Base-by-base conservation (phyloP, 2,888 invertebrate species). In the Tineola bisselliella region DNA sequence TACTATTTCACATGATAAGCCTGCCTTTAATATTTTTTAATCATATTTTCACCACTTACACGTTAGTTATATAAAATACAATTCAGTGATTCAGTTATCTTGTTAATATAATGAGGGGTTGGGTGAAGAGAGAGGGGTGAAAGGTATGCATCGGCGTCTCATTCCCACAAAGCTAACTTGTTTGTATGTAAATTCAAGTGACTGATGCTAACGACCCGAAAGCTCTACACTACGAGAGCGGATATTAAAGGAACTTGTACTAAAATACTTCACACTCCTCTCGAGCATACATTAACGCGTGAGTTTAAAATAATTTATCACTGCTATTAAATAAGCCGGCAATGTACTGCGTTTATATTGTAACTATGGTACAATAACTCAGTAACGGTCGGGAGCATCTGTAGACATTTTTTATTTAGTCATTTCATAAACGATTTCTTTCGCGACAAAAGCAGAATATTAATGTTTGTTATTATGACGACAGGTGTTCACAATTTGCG, bases 391-490 rank as follows among this genome's bases (percentile, higher is more conserved):
- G 5, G 38, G 13, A 48, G 48, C 48, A 17, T 48, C 48, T 48
- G 17, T 48, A 48, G 15, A 10, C 8, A 43, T 43, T 43, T 13
- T 43, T 43, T 43, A 43, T 43, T 43, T 43, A 43, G 43, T 43
- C 12, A 43, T 43, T 43, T 43, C 8, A 43, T 43, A n/a, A 13
- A 13, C 43, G 13, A 48, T 48, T 48, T 48, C 13, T 48, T 48
- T 48, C 2, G 48, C 15, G 48, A 48, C 48, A 48, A 17, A 48
- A 48, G 48, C n/a, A 48, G n/a, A 48, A 48, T 48, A 48, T 48
- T 48, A 48, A 48, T 15, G 48, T 48, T 48, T 6, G 17, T 13
- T 17, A 48, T 17, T n/a, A 48, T 48, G 10, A 17, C 15, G 48
- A 17, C 48, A 48, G 48, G 48, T 48, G 48, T 15, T n/a, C n/a